These are phyloP conservation scores for Escarpia spicata DNA, from an alignment of 2,888 invertebrate genomes.

Conservation along the genomic window DNA sequence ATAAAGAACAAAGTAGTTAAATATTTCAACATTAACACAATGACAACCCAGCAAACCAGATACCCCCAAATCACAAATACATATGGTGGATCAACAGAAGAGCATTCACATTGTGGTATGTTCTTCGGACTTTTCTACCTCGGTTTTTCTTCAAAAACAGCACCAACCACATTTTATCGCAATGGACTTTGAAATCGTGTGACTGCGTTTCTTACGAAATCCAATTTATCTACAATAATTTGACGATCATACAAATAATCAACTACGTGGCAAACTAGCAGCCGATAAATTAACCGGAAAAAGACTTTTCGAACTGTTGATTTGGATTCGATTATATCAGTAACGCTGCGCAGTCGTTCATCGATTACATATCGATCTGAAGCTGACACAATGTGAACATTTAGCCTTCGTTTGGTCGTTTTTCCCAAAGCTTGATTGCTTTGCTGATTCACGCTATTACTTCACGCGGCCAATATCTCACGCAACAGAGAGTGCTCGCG, in stretches of 20 bases:
- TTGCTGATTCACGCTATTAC: not conserved
- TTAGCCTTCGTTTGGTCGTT: not conserved
- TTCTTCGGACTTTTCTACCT: too few species aligned
- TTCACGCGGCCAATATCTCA: not conserved
- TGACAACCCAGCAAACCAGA: too few species aligned
- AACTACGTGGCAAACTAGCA: not conserved
- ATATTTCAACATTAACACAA: too few species aligned
- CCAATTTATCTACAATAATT: not conserved
- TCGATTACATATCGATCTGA: not conserved
- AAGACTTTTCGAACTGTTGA: not conserved
- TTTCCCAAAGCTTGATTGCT: not conserved
- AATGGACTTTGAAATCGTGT: not conserved
- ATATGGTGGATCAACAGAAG: too few species aligned
- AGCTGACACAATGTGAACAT: not conserved
- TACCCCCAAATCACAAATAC: too few species aligned
- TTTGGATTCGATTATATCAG: conserved; percentile 4
- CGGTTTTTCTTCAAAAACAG: too few species aligned
- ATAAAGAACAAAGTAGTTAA: too few species aligned
- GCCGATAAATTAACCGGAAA: not conserved
- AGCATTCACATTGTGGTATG: too few species aligned
- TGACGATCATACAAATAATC: not conserved
- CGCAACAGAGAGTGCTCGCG: not conserved
- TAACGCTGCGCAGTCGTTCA: not conserved
- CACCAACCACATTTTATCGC: not conserved
- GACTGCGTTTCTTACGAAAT: not conserved